Evolutionary conservation across 2,113 vertebrate species (phyloP).

Genomic region (Agelaius tricolor): DNA sequence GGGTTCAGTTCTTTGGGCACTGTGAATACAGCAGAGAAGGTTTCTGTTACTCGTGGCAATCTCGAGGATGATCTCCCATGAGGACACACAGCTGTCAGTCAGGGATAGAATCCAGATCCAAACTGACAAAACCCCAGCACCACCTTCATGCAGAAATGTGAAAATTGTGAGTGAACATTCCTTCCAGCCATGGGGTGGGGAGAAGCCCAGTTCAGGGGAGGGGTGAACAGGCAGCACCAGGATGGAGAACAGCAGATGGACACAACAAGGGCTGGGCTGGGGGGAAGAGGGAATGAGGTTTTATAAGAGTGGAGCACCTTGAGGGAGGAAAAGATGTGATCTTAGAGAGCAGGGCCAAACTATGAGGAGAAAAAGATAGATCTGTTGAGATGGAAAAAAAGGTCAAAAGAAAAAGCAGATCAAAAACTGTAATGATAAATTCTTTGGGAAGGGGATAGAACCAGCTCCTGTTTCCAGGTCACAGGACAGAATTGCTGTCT

Average conservation of each 20-base stretch:
- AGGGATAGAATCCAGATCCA: not conserved
- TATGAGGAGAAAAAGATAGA: rapidly evolving
- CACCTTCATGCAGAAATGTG: not conserved
- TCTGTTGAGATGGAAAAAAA: not conserved
- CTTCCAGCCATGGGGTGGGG: not conserved
- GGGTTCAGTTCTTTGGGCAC: constrained; percentile 11
- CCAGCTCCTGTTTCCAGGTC: not conserved
- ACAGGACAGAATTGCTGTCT: not conserved
- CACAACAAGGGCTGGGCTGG: not conserved
- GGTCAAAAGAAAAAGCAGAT: not conserved
- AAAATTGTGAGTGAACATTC: not conserved
- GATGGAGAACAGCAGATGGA: not conserved
- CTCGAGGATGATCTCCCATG: not conserved
- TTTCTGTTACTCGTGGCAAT: not conserved
- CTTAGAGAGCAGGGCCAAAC: not conserved
- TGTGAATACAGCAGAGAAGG: constrained; percentile 48
- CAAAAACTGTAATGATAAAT: not conserved
- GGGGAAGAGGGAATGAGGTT: not conserved
- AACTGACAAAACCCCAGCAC: not conserved
- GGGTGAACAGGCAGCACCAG: not conserved
- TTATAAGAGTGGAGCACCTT: not conserved
- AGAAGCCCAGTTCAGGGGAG: not conserved
- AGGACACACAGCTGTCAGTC: not conserved
- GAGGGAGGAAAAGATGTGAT: not conserved
- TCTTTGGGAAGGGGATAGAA: not conserved